These are phyloP conservation scores for Atta cephalotes DNA, from an alignment of 1,140 invertebrate species.

Conservation along the genomic window DNA sequence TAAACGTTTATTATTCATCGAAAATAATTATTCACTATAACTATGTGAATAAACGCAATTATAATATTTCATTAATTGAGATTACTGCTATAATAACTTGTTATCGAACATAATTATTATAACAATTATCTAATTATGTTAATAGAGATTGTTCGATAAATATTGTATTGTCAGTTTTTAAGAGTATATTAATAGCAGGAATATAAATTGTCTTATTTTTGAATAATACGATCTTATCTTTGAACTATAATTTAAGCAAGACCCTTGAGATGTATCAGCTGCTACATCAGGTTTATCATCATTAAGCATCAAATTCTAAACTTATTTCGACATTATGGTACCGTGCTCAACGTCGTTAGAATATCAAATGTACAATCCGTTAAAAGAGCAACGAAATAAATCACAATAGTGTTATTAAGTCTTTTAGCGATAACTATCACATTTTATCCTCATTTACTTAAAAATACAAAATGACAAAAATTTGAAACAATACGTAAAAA, in stretches of 20 bases:
- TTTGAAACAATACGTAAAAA: neutral
- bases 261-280: neutral
- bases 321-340: neutral
- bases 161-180: neutral
- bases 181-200: neutral
- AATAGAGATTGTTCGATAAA: neutral
- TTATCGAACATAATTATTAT: slow-evolving; percentile 9
- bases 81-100: neutral
- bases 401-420: neutral
- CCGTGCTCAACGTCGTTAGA: neutral
- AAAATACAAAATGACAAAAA: neutral
- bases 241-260: slow-evolving; percentile 15
- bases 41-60: neutral
- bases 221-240: slow-evolving; percentile 5
- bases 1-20: neutral
- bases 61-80: neutral
- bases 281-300: slow-evolving; percentile 10
- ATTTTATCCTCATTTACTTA: neutral
- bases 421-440: neutral
- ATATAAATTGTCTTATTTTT: slow-evolving; percentile 17
- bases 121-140: neutral
- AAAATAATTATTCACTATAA: neutral
- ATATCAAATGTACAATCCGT: slow-evolving; percentile 4
- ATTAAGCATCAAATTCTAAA: slow-evolving; percentile 32
- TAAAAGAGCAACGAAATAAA: neutral